Evolutionary conservation across 2,113 vertebrate species (phyloP).

Genomic region (Ptilonorhynchus violaceus): DNA sequence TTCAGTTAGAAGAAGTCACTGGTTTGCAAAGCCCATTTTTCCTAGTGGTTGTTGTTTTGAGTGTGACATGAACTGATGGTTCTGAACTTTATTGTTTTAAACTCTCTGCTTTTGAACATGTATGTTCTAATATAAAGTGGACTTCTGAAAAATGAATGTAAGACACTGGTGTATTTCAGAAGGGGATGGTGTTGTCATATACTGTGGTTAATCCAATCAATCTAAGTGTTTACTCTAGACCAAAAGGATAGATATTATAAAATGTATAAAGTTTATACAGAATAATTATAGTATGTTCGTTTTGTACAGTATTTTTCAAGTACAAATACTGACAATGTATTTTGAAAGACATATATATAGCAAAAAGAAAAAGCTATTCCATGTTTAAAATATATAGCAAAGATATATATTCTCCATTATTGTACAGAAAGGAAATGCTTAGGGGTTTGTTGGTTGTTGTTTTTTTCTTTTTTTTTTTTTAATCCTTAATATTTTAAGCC

Average conservation of each 20-base stretch:
- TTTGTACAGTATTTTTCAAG: conserved; percentile 96
- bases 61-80: conserved; percentile 71
- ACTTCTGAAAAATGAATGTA: conserved; percentile 87
- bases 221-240: conserved; percentile 83
- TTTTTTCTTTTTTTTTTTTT: background rate
- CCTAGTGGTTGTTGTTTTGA: conserved; percentile 61
- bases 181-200: conserved; percentile 84
- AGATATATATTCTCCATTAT: conserved; percentile 77
- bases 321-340: conserved; percentile 87
- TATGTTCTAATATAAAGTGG: conserved; percentile 70
- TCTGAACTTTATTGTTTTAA: conserved; percentile 65
- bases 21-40: conserved; percentile 57
- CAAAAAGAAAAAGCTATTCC: conserved; percentile 75
- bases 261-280: conserved; percentile 91
- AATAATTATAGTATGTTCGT: conserved; percentile 83
- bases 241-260: conserved; percentile 87
- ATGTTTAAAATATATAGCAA: conserved; percentile 75
- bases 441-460: conserved; percentile 4
- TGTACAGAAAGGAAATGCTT: conserved; percentile 72
- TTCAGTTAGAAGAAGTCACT: conserved; percentile 55
- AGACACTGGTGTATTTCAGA: conserved; percentile 79
- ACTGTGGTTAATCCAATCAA: conserved; percentile 84
- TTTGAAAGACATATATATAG: conserved; percentile 84
- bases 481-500: conserved; percentile 67
- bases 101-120: conserved; percentile 64